Evolutionary conservation across 2,888 invertebrate species (phyloP).

Genomic region (Spialia ferax): DNA sequence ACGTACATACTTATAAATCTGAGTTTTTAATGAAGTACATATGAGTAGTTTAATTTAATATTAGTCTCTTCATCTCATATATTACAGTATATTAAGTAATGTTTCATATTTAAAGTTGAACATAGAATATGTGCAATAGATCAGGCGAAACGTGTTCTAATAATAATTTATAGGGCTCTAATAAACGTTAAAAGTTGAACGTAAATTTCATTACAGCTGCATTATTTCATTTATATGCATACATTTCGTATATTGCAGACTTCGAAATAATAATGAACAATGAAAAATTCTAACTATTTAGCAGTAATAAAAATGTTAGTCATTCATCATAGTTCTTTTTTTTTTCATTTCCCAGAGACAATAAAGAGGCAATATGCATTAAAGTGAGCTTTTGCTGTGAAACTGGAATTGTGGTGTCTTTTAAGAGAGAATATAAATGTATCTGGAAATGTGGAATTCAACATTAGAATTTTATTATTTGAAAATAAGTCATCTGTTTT

Average conservation of each 20-base stretch:
- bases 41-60: no score
- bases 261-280: constrained; percentile 15
- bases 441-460: not conserved
- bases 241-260: constrained; percentile 21
- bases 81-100: no score
- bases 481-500: no score
- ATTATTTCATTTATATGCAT: not conserved
- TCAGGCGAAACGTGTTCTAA: constrained; percentile 13
- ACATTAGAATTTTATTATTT: no score
- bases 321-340: constrained; percentile 1
- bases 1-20: no score
- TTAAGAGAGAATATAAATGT: not conserved
- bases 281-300: constrained; percentile 4
- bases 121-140: not conserved
- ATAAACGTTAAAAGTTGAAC: constrained; percentile 10
- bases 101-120: no score
- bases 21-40: no score
- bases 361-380: not conserved
- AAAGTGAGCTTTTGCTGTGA: not conserved
- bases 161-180: constrained; percentile 22
- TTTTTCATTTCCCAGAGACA: not conserved
- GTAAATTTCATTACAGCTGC: constrained; percentile 12
- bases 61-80: no score
- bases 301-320: constrained; percentile 7
- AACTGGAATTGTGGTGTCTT: not conserved